These are phyloP conservation scores for Scotopteryx bipunctaria DNA, from an alignment of 2,888 invertebrate genomes.

Conservation along the genomic window DNA sequence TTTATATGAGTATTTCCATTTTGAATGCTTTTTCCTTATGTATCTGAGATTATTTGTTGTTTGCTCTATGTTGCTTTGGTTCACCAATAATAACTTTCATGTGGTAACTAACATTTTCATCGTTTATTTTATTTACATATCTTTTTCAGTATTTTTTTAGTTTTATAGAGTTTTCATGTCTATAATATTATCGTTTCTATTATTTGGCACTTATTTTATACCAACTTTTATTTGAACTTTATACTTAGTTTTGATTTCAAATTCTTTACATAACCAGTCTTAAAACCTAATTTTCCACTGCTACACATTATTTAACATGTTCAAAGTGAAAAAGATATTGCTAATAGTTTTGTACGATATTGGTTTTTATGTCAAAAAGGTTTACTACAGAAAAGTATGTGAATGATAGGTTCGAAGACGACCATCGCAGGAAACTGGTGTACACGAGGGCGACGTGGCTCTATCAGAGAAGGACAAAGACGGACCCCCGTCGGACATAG, in stretches of 20 bases:
- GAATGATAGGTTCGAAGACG: conserved; percentile 18
- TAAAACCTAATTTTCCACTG: too few relatives aligned
- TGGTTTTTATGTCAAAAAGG: too few relatives aligned
- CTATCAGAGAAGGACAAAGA: conserved; percentile 48
- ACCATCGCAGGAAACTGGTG: conserved; percentile 37
- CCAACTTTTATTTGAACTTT: background rate
- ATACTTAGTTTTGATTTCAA: background rate
- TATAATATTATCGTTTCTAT: background rate
- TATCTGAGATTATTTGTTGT: background rate
- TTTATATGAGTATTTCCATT: too few relatives aligned
- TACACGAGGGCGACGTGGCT: conserved; percentile 43
- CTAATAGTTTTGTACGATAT: too few relatives aligned
- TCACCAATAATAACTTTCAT: conserved; percentile 10
- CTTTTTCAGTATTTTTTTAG: background rate
- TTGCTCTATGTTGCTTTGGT: conserved; percentile 10
- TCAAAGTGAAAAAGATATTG: too few relatives aligned
- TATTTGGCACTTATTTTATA: background rate
- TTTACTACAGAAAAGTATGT: too few relatives aligned
- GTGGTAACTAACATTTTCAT: conserved; percentile 3
- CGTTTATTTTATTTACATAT: background rate
- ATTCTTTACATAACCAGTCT: too few relatives aligned
- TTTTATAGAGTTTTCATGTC: background rate
- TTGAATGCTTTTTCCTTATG: background rate
- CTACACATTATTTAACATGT: too few relatives aligned
- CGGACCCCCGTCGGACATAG: conserved; percentile 54